Evolutionary conservation across 2,797 vertebrate species (phyloP), one percentile per base, ranked within the genome.

Genomic region (Alcedo atthis): DNA sequence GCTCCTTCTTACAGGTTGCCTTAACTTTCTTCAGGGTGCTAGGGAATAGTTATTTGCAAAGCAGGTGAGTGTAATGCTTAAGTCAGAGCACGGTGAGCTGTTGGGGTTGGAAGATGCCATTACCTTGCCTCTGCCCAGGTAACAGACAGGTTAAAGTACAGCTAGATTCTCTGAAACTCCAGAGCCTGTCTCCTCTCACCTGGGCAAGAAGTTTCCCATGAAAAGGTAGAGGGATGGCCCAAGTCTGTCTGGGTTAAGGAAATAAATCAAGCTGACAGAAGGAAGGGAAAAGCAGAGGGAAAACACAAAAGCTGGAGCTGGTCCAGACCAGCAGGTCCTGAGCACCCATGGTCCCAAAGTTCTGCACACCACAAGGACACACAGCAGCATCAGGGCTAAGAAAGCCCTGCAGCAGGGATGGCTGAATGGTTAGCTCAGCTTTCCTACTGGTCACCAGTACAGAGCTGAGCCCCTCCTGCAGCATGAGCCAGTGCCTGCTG

Each of bases 371-470:
- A 19, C 3, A 9, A 7, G 3, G 28, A 84, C 20, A 30, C 18
- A 55, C 12, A 11, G 10, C 33, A 57, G 28, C 5, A 5, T 13
- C 19, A 75, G 37, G 26, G 12, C 43, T 71, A 26, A 61, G 51
- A 55, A 63, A 67, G 12, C 8, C 8, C 14, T 5, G 5, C 1
- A 3, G 13, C 11, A 82, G 32, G 19, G 9, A 57, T 8, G 9
- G 35, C 35, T 55, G 45, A 22, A 28, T 10, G 59, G 33, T 16
- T 33, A 25, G 28, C n/a, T 25, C 1, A 0, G 15, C 21, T 43
- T 85, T 32, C 28, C 28, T 5, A 0, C 25, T 1, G 0, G 12
- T 40, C 49, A 8, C 4, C 3, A 3, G 32, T 46, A 35, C 26
- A 30, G 28, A 35, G 8, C 25, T 66, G 43, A 80, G 26, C 48